phyloP scores from a whole-genome alignment of 2,113 vertebrate genomes.

The Sander lucioperca region DNA sequence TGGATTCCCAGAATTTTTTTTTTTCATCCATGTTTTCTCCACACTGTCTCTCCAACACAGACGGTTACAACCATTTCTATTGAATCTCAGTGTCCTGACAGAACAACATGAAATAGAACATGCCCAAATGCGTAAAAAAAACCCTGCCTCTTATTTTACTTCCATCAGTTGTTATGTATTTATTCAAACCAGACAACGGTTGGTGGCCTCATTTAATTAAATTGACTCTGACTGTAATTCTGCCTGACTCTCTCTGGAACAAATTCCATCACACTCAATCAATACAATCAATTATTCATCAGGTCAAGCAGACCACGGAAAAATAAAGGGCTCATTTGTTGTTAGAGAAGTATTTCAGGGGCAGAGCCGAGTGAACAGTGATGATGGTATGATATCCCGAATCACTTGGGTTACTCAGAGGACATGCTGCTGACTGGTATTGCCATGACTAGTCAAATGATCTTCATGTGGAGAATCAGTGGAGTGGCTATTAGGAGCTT shows the following conservation, averaged over 20 bases:
- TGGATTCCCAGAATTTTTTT: not conserved
- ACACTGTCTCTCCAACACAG: not conserved
- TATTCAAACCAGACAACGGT: constrained; percentile 24
- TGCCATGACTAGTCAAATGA: not conserved
- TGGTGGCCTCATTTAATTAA: constrained; percentile 46
- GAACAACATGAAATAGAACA: not conserved
- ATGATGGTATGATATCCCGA: not conserved
- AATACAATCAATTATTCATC: constrained; percentile 73
- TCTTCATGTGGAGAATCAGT: not conserved
- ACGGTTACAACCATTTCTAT: not conserved
- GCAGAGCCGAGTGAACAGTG: constrained; percentile 10
- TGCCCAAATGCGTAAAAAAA: not conserved
- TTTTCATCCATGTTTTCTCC: not conserved
- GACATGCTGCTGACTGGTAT: not conserved
- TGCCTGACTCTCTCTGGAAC: constrained; percentile 40
- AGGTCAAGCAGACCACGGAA: constrained; percentile 20
- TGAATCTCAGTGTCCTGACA: not conserved
- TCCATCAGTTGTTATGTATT: constrained; percentile 32
- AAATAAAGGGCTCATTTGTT: constrained; percentile 23
- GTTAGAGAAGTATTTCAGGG: constrained; percentile 4
- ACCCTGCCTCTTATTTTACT: not conserved
- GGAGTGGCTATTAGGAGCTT: not conserved
- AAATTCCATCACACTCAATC: constrained; percentile 56
- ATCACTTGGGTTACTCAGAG: not conserved
- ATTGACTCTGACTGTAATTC: constrained; percentile 49